Evolutionary conservation across 2,113 vertebrate genomes (phyloP), one percentile per base, ranked within the genome.

Genomic region (Oreocharis arfaki): DNA sequence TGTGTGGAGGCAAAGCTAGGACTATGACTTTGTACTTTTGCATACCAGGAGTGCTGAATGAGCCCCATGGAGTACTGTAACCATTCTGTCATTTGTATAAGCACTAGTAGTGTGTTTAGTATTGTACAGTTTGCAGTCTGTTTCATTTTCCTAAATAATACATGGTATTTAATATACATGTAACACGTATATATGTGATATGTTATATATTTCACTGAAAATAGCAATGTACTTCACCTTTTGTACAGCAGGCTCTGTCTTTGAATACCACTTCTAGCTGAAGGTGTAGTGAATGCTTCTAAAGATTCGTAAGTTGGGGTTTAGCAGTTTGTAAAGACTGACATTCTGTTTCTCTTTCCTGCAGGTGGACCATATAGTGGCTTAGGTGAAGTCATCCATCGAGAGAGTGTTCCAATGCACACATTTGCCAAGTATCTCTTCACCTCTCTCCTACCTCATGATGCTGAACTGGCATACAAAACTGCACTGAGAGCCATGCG

Each of bases 381-480:
- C 97, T 98, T 99, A 95, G 99, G 99, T 28, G 99, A 99, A 97
- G 96, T 99, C 28, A 98, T 99, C 87, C 99, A 99, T 97, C 98
- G 99, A 98, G 99, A 99, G 97, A 99, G 99, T 5, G 99, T 99
- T 98, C 99, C 99, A 97, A 99, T 99, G 99, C 99, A 99, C 98
- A 99, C 99, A 32, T 99, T 99, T 98, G 99, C 99, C 99, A 99
- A 99, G 98, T 99, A 99, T 98, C 99, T 99, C 44, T 99, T 99
- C 98, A 99, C 99, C 96, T 99, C 98, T 96, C 99, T 99, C 98
- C 99, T 99, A 99, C 99, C 99, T 99, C 99, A 99, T 65, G 99
- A 99, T 98, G 98, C 98, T 97, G 99, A 99, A 96, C 94, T 99
- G 98, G 99, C 99, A 97, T 99, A 99, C 98, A 99, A 98, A 98